Conservation (phyloP, 2,113 vertebrate genomes). For the Indicator maculatus region DNA sequence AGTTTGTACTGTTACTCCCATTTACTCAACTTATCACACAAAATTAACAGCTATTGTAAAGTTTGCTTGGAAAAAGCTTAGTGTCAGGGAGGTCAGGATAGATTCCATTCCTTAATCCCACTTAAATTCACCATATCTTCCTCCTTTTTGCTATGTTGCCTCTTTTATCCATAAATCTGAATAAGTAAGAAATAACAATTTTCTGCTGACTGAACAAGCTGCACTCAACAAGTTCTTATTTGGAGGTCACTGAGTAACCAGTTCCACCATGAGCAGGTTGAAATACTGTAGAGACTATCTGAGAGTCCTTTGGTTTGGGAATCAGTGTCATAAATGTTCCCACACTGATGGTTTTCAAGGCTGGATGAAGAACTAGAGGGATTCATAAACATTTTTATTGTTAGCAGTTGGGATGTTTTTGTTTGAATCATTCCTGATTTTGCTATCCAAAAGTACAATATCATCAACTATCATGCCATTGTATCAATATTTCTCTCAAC, state of each 20-base stretch:
- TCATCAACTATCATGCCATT: neutral
- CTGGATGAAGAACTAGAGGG: neutral
- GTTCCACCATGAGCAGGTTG: neutral
- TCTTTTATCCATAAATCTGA: neutral
- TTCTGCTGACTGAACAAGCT: neutral
- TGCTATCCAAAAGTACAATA: neutral
- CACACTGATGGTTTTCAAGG: neutral
- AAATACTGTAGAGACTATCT: neutral
- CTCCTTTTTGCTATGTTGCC: neutral
- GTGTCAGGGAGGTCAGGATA: neutral
- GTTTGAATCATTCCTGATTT: neutral
- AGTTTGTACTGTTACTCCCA: neutral
- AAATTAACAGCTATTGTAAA: neutral
- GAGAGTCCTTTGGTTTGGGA: neutral
- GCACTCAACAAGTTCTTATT: neutral
- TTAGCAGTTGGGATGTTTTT: neutral
- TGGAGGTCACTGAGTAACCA: neutral
- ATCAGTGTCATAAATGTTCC: neutral
- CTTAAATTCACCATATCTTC: neutral
- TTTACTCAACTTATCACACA: accelerated
- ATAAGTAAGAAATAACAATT: neutral
- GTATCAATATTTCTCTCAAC: neutral
- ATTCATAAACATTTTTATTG: neutral
- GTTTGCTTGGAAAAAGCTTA: neutral
- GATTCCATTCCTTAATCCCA: neutral